Percentiles rank a stretch among this genome's conserved stretches.
phyloP scores from a whole-genome alignment of 92 coral and sea anemone genomes.

The Epizoanthus scotinus region DNA sequence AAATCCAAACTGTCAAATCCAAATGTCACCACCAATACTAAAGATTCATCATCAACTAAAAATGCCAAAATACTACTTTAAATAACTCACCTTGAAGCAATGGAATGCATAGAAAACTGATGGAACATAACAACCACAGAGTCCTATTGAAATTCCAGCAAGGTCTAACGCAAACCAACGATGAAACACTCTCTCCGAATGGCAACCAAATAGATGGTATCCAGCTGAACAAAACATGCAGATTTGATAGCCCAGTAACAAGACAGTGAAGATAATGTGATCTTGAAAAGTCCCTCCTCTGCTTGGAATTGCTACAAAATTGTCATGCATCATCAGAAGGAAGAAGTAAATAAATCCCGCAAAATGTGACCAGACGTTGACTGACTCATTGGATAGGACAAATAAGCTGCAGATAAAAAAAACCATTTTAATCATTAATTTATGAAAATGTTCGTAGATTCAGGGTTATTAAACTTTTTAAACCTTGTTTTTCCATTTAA shows the following conservation, averaged over 20 bases:
- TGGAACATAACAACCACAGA: slow-evolving; percentile 93
- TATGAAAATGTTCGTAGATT: too few relatives aligned
- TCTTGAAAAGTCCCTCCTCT: slow-evolving; percentile 72
- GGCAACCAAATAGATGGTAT: slow-evolving; percentile 91
- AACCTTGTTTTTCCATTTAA: too few relatives aligned
- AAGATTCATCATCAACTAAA: too few relatives aligned
- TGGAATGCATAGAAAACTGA: slow-evolving; percentile 93
- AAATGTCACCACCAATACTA: too few relatives aligned
- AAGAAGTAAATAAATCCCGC: slow-evolving; percentile 77
- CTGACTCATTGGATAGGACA: slow-evolving; percentile 82
- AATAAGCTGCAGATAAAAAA: slow-evolving; percentile 70
- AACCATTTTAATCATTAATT: not conserved
- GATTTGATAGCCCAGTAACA: slow-evolving; percentile 81
- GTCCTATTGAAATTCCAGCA: slow-evolving; percentile 94
- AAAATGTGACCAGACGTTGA: slow-evolving; percentile 96
- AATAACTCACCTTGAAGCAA: slow-evolving; percentile 75
- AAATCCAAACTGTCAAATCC: too few relatives aligned
- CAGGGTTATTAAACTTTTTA: too few relatives aligned
- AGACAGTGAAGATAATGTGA: slow-evolving; percentile 76
- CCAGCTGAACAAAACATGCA: slow-evolving; percentile 94
- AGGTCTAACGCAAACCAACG: slow-evolving; percentile 92
- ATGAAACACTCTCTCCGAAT: slow-evolving; percentile 91
- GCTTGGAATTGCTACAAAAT: slow-evolving; percentile 75
- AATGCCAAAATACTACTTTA: too few relatives aligned
- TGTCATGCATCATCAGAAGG: slow-evolving; percentile 70